These are phyloP conservation scores for Phasianus colchicus DNA, from an alignment of 2,113 vertebrate genomes.

Conservation along the genomic window DNA sequence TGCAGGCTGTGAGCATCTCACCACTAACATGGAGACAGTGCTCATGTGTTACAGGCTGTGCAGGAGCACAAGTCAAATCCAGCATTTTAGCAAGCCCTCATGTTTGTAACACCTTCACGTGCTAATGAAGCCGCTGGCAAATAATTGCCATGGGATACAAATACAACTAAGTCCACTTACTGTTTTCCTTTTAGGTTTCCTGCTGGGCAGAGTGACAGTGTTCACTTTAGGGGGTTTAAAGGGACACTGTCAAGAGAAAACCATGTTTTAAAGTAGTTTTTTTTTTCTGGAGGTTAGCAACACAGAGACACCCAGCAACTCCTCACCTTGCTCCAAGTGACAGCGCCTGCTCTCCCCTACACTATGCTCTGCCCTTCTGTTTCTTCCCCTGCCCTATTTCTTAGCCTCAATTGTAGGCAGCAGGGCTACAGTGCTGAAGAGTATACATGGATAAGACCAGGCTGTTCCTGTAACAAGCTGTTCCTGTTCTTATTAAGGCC, in stretches of 20 bases:
- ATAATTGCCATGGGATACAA: neutral
- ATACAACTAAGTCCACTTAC: slow-evolving; percentile 72
- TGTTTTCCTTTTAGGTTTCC: slow-evolving; percentile 79
- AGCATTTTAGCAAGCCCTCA: slow-evolving; percentile 17
- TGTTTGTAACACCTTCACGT: neutral
- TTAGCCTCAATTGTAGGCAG: neutral
- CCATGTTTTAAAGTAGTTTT: slow-evolving; percentile 58
- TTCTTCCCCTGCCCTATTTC: neutral
- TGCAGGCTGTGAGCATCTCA: slow-evolving; percentile 1
- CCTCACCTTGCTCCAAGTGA: neutral
- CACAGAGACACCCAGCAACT: neutral
- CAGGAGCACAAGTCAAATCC: neutral
- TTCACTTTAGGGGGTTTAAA: slow-evolving; percentile 79
- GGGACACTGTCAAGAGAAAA: slow-evolving; percentile 80
- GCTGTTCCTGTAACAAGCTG: neutral
- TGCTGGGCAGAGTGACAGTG: slow-evolving; percentile 79
- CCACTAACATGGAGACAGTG: neutral
- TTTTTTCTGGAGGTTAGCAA: slow-evolving; percentile 20
- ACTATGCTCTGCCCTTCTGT: accelerated
- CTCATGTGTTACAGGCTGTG: neutral
- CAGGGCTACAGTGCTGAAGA: neutral
- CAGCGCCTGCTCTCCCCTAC: neutral
- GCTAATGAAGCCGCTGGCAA: neutral
- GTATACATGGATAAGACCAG: neutral
- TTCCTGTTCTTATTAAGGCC: neutral